These are phyloP conservation scores for Adelphocoris suturalis DNA, from an alignment of 2,888 invertebrate genomes.

Conservation along the genomic window DNA sequence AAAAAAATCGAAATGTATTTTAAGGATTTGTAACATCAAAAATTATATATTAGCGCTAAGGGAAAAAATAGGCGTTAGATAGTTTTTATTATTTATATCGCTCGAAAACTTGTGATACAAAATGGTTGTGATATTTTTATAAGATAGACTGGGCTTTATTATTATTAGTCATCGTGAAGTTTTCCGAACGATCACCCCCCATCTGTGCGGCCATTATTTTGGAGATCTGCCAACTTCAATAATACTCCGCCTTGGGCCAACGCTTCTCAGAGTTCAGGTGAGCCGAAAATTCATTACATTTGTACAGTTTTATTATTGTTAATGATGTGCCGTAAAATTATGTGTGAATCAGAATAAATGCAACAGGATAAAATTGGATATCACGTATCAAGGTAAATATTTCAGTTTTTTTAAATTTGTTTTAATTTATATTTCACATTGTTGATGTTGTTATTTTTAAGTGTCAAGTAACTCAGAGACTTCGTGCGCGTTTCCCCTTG, in stretches of 20 bases:
- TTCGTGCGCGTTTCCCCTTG: not conserved
- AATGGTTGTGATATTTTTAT: conserved; percentile 76
- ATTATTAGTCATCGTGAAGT: conserved; percentile 66
- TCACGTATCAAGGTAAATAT: conserved; percentile 34
- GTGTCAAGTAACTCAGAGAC: conserved; percentile 56
- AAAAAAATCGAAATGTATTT: conserved; percentile 73
- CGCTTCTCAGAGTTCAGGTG: conserved; percentile 62
- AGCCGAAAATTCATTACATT: conserved; percentile 17
- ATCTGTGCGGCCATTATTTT: conserved; percentile 61
- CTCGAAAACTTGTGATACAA: conserved; percentile 76
- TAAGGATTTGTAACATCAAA: conserved; percentile 73
- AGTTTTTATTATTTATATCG: conserved; percentile 73
- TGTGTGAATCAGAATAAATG: not conserved
- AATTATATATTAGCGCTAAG: conserved; percentile 71
- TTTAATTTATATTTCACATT: not conserved
- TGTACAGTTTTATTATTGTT: not conserved
- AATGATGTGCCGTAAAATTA: not conserved
- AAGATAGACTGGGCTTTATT: conserved; percentile 75
- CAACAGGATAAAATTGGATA: conserved; percentile 40
- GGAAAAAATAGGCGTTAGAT: conserved; percentile 72
- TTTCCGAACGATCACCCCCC: conserved; percentile 48
- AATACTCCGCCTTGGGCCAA: conserved; percentile 33
- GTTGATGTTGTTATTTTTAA: not conserved
- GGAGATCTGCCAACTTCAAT: conserved; percentile 57
- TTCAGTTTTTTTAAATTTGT: conserved; percentile 26